Percentiles rank a stretch among this genome's conserved stretches.
These are phyloP conservation scores for Myrmecophaga tridactyla DNA, from an alignment of 2,113 vertebrate species.

Conservation along the genomic window DNA sequence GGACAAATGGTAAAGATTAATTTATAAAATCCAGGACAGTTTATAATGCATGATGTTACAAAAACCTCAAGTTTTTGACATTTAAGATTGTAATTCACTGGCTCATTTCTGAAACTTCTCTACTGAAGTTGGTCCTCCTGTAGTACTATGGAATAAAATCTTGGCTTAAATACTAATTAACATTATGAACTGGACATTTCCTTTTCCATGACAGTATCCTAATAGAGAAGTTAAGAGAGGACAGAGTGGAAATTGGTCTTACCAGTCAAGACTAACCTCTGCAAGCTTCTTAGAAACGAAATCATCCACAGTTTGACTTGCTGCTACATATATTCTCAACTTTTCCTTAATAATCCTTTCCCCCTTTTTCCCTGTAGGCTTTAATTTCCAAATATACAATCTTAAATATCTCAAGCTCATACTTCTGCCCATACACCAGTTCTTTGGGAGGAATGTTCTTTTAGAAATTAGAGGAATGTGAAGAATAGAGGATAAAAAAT, in stretches of 20 bases:
- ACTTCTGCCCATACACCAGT: not conserved
- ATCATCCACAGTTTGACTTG: not conserved
- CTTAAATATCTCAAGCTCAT: not conserved
- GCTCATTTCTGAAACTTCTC: conserved; percentile 28
- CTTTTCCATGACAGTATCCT: not conserved
- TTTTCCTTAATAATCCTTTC: not conserved
- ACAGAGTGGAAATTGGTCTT: not conserved
- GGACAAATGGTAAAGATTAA: not conserved
- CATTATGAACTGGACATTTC: not conserved
- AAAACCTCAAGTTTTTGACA: not conserved
- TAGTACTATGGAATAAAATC: not conserved
- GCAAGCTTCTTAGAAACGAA: not conserved
- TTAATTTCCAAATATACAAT: conserved; percentile 17
- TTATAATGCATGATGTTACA: not conserved
- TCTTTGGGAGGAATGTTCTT: not conserved
- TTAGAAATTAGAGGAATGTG: not conserved
- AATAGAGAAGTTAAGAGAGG: not conserved
- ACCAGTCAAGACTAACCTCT: not conserved
- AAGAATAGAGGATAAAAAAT: conserved; percentile 25
- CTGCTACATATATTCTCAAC: not conserved
- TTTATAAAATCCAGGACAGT: not conserved
- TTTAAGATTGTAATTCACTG: not conserved
- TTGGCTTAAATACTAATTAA: not conserved
- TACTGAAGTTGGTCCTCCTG: not conserved
- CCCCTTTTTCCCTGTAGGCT: not conserved